Evolutionary conservation across 2,888 invertebrate species (phyloP), one percentile per base, ranked within the genome.

Genomic region (Reticulitermes lucifugus): DNA sequence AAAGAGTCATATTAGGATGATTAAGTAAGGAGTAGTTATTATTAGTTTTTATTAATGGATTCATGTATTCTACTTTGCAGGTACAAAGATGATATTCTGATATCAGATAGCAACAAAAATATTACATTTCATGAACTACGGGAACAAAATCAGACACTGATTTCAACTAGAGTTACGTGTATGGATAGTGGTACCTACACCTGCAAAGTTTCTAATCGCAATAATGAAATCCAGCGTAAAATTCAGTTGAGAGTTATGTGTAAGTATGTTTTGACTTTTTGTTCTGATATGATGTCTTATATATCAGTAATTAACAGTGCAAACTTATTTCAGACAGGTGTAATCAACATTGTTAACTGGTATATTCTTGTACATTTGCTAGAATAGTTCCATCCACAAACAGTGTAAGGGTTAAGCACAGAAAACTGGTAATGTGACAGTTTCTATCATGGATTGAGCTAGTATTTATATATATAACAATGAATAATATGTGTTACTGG

Each of bases 181-280:
- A n/a, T 21, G n/a, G 77, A 77, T n/a, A 46, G 22, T n/a, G 77
- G 77, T 41, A 77, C 43, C 21, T 77, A 77, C n/a, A 77, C 77
- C 22, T 77, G 77, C 25, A 77, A 46, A 77, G 46, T 46, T 18
- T 77, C 35, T n/a, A n/a, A 77, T 43, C 22, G 41, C 12, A 51
- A 3, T 46, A 46, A 77, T 14, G 12, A 46, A 14, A 77, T 77
- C 14, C 18, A 77, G 18, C 43, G 41, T 43, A 25, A 41, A 21
- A 77, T 77, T 77, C 35, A 25, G 41, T 9, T 77, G 43, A 46
- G 21, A 0, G 46, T 46, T 77, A 12, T 43, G 21, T 46, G 77
- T 77, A 77, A 77, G 77, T 77, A 46, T n/a, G 5, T 12, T 2
- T 18, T 55, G 55, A 55, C 55, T 55, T 55, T 12, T 55, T 5